Conservation (phyloP, 1,140 invertebrate species). For the Platyscapa corneri region DNA sequence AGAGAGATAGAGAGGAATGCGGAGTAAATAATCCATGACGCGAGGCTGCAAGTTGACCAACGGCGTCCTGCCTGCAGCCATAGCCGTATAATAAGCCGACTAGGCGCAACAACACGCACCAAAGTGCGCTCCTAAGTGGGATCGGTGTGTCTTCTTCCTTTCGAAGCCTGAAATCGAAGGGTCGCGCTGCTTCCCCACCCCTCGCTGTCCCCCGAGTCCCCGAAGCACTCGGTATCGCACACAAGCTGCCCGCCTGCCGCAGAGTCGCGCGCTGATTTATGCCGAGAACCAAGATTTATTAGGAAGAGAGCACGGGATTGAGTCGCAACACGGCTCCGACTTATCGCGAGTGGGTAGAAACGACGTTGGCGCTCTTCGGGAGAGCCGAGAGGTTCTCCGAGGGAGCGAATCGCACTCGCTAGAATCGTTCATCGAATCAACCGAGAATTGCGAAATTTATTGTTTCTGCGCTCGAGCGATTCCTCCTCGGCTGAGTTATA, state of each 20-base stretch:
- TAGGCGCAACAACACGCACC: constrained; percentile 19
- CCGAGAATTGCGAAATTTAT: not conserved
- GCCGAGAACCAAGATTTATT: constrained; percentile 70
- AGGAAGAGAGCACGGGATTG: constrained; percentile 71
- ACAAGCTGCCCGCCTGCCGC: not conserved
- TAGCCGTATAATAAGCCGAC: not conserved
- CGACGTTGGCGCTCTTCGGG: constrained; percentile 58
- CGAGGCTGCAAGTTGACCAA: not conserved
- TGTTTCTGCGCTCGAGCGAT: not conserved
- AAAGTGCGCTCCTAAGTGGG: constrained; percentile 65
- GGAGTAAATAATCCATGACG: constrained; percentile 36
- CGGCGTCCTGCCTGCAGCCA: constrained; percentile 49
- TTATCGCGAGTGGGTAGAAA: constrained; percentile 73
- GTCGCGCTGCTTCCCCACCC: constrained; percentile 53
- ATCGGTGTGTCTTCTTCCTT: constrained; percentile 66
- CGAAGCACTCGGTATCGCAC: not conserved
- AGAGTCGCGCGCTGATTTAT: constrained; percentile 73
- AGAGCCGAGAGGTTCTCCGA: not conserved
- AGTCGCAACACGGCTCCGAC: constrained; percentile 69
- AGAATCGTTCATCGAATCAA: constrained; percentile 41
- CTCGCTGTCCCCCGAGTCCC: constrained; percentile 9
- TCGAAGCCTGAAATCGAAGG: constrained; percentile 68
- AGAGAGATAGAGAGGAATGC: not conserved
- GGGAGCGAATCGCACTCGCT: not conserved
- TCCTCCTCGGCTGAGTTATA: not conserved